Evolutionary conservation across 2,888 invertebrate species (phyloP).

Genomic region (Conistra vaccinii): DNA sequence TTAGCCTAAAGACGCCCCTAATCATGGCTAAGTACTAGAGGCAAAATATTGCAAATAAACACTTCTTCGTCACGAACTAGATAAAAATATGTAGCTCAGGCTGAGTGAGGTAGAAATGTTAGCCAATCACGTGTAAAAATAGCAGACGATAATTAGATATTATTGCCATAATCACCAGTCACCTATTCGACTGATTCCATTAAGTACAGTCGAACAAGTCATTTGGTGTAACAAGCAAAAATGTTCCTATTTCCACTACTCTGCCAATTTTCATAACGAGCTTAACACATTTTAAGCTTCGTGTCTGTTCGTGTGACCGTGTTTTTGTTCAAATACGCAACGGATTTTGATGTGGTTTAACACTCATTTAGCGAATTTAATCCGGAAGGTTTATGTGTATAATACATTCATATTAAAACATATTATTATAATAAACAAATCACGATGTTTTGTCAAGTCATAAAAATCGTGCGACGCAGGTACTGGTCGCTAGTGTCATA

Average conservation of each 20-base stretch:
- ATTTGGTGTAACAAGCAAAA: neutral
- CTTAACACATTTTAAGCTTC: too few species aligned
- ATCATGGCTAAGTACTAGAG: conserved; percentile 18
- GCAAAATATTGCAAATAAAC: conserved; percentile 3
- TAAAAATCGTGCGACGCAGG: too few species aligned
- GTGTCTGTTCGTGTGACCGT: too few species aligned
- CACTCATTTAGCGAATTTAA: too few species aligned
- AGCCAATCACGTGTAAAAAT: neutral
- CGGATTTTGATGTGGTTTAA: too few species aligned
- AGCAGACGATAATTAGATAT: neutral
- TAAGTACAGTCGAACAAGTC: neutral
- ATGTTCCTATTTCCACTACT: neutral
- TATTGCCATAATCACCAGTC: neutral
- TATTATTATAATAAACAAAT: too few species aligned
- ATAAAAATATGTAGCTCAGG: neutral
- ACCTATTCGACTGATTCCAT: neutral
- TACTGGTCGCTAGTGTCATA: too few species aligned
- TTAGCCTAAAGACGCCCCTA: conserved; percentile 12
- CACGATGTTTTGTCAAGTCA: too few species aligned
- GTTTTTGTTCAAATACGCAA: too few species aligned
- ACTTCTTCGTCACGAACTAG: conserved; percentile 4
- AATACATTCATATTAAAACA: too few species aligned
- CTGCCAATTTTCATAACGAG: too few species aligned
- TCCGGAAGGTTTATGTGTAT: too few species aligned
- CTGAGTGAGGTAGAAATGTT: neutral